These are phyloP conservation scores for Drosophila birchii DNA, from an alignment of 2,888 invertebrate species.

Conservation along the genomic window DNA sequence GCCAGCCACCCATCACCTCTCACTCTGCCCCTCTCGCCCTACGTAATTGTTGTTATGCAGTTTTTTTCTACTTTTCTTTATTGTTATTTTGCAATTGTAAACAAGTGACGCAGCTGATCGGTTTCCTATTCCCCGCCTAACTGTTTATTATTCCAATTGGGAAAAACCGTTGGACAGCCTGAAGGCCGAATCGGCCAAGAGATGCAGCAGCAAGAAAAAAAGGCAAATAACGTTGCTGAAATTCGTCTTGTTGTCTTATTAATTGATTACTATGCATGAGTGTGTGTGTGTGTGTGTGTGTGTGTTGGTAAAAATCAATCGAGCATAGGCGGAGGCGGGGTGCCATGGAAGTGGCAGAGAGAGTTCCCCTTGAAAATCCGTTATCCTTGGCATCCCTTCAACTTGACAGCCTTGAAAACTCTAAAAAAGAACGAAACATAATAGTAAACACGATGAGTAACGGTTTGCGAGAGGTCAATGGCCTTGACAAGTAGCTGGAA, in stretches of 20 bases:
- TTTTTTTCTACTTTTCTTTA: constrained; percentile 27
- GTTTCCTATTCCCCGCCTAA: constrained; percentile 16
- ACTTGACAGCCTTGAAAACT: constrained; percentile 5
- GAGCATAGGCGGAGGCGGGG: neutral
- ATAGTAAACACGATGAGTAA: constrained; percentile 5
- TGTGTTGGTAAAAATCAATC: constrained; percentile 39
- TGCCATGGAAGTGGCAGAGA: neutral
- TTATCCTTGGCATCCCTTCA: constrained; percentile 21
- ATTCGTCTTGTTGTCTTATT: constrained; percentile 15
- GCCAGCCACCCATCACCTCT: constrained; percentile 3
- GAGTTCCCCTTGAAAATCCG: constrained; percentile 7
- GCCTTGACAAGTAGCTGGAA: neutral
- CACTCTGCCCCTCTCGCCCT: constrained; percentile 22
- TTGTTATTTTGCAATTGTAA: constrained; percentile 47
- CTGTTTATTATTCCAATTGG: constrained; percentile 19
- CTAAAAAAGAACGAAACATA: constrained; percentile 4
- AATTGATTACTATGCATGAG: constrained; percentile 23
- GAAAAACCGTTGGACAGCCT: constrained; percentile 1
- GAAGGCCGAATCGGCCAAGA: constrained; percentile 8
- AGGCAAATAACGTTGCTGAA: constrained; percentile 1
- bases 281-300: neutral
- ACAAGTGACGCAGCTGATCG: constrained; percentile 42
- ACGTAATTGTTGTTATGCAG: constrained; percentile 42
- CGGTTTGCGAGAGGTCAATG: constrained; percentile 5
- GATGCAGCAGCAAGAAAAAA: neutral